Evolutionary conservation across 2,888 invertebrate species (phyloP), one percentile per base, ranked within the genome.

Genomic region (Lordiphosa andalusiaca): DNA sequence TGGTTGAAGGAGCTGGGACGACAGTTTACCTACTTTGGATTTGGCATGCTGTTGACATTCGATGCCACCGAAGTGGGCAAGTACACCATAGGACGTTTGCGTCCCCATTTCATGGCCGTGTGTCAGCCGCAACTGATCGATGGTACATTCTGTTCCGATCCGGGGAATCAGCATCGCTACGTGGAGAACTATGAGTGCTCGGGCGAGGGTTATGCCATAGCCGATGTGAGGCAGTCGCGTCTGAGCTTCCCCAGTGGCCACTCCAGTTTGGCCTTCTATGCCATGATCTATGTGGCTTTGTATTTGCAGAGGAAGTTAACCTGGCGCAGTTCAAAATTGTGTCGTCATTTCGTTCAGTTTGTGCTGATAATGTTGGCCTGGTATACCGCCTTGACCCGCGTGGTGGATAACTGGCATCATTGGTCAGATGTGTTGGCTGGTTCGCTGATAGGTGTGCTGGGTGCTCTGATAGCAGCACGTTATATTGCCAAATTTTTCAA

Each of bases 231-330:
- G 71, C 95, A 95, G 88, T 91, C 94, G 90, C 92, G 95, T 71
- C 92, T 97, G 57, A 97, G 96, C 21, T 97, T 97, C 90, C 96
- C 96, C 53, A 96, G 96, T 63, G 97, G 97, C 16, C 97, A 97
- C 90, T 95, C 96, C 7, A 96, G 96, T 4, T 94, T 96, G 90
- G 94, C 95, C 9, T 94, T 95, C 74, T 96, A 94, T 85, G 92
- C 94, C 37, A 94, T 95, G 94, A 87, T 95, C 46, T 96, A 95
- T 90, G 92, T 95, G 77, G 93, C 93, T 82, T 91, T 98, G 65
- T 98, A 98, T 89, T 90, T 98, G 13, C 97, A 98, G 85, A 92
- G 93, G 48, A 92, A 96, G 39, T 91, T 97, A 89, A 93, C 92
- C 5, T 96, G 95, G 94, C 92, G 93, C 57, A 93, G 94, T 16